Conservation (phyloP, 2,797 vertebrate species). For the Poeciliopsis infans region DNA sequence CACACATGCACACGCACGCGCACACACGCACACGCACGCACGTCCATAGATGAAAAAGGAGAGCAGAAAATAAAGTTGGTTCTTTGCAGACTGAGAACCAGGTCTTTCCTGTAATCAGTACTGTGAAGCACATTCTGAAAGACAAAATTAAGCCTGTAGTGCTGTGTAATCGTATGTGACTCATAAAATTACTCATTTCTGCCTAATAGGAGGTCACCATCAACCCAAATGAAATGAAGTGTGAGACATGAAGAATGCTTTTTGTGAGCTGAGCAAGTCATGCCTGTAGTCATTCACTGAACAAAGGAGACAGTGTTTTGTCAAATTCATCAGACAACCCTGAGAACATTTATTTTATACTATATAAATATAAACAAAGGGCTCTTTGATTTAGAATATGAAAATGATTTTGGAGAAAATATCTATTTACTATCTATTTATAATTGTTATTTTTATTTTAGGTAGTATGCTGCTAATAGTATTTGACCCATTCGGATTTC, state of each 20-base stretch:
- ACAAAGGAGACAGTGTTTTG: constrained; percentile 41
- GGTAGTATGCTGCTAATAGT: not conserved
- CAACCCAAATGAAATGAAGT: constrained; percentile 47
- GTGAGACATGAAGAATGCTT: constrained; percentile 45
- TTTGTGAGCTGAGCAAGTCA: constrained; percentile 43
- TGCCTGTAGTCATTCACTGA: constrained; percentile 21
- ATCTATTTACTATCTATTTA: too few relatives aligned
- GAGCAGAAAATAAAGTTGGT: constrained; percentile 31
- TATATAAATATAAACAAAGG: not conserved
- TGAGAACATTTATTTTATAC: constrained; percentile 3
- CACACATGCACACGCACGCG: not conserved
- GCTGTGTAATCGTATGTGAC: constrained; percentile 34
- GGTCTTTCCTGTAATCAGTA: constrained; percentile 44
- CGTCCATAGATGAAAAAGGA: not conserved
- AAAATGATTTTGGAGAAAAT: not conserved
- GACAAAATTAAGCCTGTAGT: constrained; percentile 47
- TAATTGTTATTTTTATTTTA: too few relatives aligned
- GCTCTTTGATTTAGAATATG: not conserved
- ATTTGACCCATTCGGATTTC: not conserved
- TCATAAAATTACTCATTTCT: constrained; percentile 65
- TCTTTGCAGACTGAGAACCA: constrained; percentile 33
- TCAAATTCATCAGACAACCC: constrained; percentile 19
- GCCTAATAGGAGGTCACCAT: constrained; percentile 65
- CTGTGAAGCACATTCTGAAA: constrained; percentile 37
- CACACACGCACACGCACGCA: not conserved